phyloP scores from a whole-genome alignment of 2,113 vertebrate genomes.

The Python bivittatus region DNA sequence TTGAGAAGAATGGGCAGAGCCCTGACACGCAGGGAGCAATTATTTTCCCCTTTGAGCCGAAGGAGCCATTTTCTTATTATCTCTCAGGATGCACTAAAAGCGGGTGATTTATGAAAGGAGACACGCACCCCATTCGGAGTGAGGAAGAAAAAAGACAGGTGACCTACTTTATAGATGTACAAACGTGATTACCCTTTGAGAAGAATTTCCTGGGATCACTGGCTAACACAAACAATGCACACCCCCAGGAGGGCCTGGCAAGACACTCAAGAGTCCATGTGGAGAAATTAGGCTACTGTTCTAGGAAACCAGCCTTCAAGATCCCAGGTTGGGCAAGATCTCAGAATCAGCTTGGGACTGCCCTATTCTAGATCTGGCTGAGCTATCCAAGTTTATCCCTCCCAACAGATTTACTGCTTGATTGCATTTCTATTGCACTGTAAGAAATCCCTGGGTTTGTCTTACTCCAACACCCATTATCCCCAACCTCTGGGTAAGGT shows the following conservation, averaged over 20 bases:
- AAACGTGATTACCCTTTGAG: slow-evolving; percentile 68
- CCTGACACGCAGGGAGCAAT: slow-evolving; percentile 51
- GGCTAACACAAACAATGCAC: background rate
- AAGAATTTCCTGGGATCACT: slow-evolving; percentile 37
- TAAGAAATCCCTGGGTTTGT: no score
- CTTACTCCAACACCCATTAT: no score
- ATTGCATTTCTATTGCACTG: no score
- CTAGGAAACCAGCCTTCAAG: background rate
- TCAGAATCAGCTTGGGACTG: background rate
- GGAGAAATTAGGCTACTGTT: background rate
- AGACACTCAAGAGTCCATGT: background rate
- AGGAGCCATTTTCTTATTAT: slow-evolving; percentile 68
- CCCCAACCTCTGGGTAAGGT: no score
- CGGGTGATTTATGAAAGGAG: slow-evolving; percentile 71
- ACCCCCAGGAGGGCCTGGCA: background rate
- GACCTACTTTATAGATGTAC: slow-evolving; percentile 58
- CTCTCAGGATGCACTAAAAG: slow-evolving; percentile 63
- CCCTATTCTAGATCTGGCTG: background rate
- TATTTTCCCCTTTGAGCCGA: slow-evolving; percentile 57
- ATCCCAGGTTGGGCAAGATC: background rate
- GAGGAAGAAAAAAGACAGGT: slow-evolving; percentile 67
- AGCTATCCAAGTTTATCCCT: background rate
- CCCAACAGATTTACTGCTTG: background rate
- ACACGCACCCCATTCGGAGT: slow-evolving; percentile 53
- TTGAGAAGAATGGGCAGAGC: slow-evolving; percentile 28